Evolutionary conservation across 2,113 vertebrate genomes (phyloP).

Genomic region (Ardeotis arabs): DNA sequence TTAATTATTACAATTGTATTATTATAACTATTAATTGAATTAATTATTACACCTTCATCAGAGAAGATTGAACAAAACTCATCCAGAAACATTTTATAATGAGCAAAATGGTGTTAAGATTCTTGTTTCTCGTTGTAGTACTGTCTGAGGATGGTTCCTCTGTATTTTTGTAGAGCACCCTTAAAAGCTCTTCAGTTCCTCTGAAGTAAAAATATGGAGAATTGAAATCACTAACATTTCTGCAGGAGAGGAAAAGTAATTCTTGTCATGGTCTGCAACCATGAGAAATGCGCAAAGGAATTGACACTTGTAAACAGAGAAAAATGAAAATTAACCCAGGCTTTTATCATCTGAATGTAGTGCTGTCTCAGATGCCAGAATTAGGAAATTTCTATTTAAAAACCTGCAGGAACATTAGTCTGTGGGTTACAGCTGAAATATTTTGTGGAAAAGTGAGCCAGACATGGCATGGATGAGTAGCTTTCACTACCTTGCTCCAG

Average conservation of each 20-base stretch:
- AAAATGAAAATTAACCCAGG: not conserved
- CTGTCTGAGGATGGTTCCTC: not conserved
- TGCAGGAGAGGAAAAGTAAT: not conserved
- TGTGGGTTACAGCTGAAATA: slow-evolving; percentile 4
- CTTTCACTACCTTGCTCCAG: slow-evolving; percentile 6
- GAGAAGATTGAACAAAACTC: not conserved
- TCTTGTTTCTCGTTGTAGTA: not conserved
- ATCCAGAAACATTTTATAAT: not conserved
- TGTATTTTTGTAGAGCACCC: not conserved
- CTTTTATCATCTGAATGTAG: not conserved
- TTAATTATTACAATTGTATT: not conserved
- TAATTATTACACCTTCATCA: not conserved
- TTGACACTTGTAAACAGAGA: not conserved
- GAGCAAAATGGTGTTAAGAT: not conserved
- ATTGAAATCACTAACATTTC: not conserved
- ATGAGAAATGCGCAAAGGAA: not conserved
- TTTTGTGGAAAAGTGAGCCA: not conserved
- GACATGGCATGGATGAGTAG: not conserved
- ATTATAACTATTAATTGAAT: not conserved
- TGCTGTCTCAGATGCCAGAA: not conserved
- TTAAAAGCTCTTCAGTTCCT: not conserved
- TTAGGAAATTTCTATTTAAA: slow-evolving; percentile 1
- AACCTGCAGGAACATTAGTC: not conserved
- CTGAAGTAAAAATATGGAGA: not conserved
- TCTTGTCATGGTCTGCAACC: not conserved